phyloP scores from a whole-genome alignment of 2,888 invertebrate genomes.

The Diarsia brunnea region DNA sequence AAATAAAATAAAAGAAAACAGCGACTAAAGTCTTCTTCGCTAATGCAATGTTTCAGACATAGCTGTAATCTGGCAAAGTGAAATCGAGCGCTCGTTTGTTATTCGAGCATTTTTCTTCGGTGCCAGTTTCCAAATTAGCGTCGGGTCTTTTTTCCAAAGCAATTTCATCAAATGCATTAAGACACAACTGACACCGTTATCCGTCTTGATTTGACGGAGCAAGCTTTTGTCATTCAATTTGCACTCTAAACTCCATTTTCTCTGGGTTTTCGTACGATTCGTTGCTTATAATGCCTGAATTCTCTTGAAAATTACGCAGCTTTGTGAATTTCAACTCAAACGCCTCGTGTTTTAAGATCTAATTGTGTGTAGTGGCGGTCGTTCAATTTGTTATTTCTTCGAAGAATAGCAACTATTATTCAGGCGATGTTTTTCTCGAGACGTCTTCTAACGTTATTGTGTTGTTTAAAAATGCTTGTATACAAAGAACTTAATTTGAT shows the following conservation, averaged over 20 bases:
- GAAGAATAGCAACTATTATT: slow-evolving; percentile 68
- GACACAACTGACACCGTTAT: slow-evolving; percentile 63
- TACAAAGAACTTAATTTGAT: slow-evolving; percentile 49
- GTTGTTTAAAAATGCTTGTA: slow-evolving; percentile 54
- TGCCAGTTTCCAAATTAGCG: slow-evolving; percentile 32
- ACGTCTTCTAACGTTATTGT: slow-evolving; percentile 60
- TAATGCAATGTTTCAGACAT: slow-evolving; percentile 1
- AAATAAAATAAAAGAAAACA: background rate
- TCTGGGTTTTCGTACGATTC: slow-evolving; percentile 63
- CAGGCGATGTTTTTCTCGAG: slow-evolving; percentile 62
- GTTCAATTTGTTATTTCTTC: slow-evolving; percentile 70
- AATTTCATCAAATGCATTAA: slow-evolving; percentile 57
- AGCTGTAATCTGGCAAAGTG: slow-evolving; percentile 31
- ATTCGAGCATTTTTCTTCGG: slow-evolving; percentile 18
- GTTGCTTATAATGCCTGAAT: slow-evolving; percentile 64
- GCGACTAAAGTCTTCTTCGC: background rate
- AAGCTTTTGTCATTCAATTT: slow-evolving; percentile 74
- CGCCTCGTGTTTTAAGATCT: slow-evolving; percentile 49
- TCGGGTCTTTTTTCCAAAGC: slow-evolving; percentile 32
- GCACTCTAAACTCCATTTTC: slow-evolving; percentile 66
- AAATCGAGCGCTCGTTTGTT: slow-evolving; percentile 23
- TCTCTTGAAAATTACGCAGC: slow-evolving; percentile 39
- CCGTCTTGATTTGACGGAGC: slow-evolving; percentile 69
- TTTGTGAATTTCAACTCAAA: slow-evolving; percentile 58
- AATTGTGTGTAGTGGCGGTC: slow-evolving; percentile 45